These are phyloP conservation scores for Melolontha melolontha DNA, from an alignment of 2,888 invertebrate species.

Conservation along the genomic window DNA sequence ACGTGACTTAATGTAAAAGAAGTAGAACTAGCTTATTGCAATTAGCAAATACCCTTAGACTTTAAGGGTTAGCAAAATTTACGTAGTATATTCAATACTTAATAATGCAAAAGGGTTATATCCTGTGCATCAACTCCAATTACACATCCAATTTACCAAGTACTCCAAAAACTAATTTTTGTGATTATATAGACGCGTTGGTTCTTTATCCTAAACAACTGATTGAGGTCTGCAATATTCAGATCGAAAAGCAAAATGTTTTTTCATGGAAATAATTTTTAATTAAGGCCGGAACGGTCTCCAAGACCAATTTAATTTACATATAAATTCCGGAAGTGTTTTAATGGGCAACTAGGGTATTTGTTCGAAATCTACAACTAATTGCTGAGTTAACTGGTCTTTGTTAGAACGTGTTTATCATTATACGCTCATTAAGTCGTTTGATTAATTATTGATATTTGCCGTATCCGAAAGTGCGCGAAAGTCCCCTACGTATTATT, in stretches of 20 bases:
- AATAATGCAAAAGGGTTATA: neutral
- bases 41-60: too few relatives aligned
- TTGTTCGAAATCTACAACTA: constrained; percentile 18
- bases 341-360: constrained; percentile 1
- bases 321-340: constrained; percentile 1
- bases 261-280: neutral
- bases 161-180: neutral
- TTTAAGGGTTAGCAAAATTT: too few relatives aligned
- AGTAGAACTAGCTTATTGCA: too few relatives aligned
- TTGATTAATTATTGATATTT: constrained; percentile 20
- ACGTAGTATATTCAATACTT: neutral
- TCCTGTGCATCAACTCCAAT: neutral
- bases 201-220: neutral
- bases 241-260: too few relatives aligned
- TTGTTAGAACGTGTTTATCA: neutral
- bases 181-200: neutral
- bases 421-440: neutral
- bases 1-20: too few relatives aligned
- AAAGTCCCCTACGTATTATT: neutral
- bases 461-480: neutral
- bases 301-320: constrained; percentile 10
- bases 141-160: neutral
- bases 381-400: constrained; percentile 1
- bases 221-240: neutral
- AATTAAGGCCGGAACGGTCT: neutral